phyloP scores from a whole-genome alignment of 2,888 invertebrate genomes.

The Sisyra nigra region DNA sequence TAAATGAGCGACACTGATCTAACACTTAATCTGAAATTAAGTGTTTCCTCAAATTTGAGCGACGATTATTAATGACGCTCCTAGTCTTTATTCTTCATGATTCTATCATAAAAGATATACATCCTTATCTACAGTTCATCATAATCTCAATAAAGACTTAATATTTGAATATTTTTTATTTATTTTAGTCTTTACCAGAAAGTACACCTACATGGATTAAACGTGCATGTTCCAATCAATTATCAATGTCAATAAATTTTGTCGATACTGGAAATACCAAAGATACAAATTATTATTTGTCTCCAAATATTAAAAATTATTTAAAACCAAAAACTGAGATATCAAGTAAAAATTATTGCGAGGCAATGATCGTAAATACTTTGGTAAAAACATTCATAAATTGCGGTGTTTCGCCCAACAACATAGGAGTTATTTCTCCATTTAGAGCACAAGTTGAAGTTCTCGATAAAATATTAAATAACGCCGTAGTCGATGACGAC shows the following conservation, averaged over 20 bases:
- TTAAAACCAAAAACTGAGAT: neutral
- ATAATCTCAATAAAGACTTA: too few species aligned
- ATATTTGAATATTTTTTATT: too few species aligned
- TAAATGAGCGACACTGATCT: too few species aligned
- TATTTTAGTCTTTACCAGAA: neutral
- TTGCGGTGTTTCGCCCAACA: constrained; percentile 37
- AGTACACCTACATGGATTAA: constrained; percentile 37
- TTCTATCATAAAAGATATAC: too few species aligned
- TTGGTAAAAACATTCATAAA: constrained; percentile 41
- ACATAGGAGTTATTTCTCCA: constrained; percentile 83
- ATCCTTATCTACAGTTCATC: too few species aligned
- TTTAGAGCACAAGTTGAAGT: constrained; percentile 78
- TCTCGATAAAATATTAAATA: constrained; percentile 25
- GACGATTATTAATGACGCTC: too few species aligned
- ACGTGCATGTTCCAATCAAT: constrained; percentile 36
- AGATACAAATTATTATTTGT: constrained; percentile 20
- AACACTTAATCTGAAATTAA: too few species aligned
- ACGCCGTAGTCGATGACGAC: neutral
- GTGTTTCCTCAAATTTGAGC: too few species aligned
- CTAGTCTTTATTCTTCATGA: too few species aligned
- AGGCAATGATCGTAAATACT: constrained; percentile 44
- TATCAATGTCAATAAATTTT: constrained; percentile 55
- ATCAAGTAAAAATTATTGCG: constrained; percentile 44
- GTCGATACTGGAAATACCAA: constrained; percentile 46
- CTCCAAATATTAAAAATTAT: constrained; percentile 7